Evolutionary conservation across 1,140 invertebrate species (phyloP).

Genomic region (Eumaeus atala): DNA sequence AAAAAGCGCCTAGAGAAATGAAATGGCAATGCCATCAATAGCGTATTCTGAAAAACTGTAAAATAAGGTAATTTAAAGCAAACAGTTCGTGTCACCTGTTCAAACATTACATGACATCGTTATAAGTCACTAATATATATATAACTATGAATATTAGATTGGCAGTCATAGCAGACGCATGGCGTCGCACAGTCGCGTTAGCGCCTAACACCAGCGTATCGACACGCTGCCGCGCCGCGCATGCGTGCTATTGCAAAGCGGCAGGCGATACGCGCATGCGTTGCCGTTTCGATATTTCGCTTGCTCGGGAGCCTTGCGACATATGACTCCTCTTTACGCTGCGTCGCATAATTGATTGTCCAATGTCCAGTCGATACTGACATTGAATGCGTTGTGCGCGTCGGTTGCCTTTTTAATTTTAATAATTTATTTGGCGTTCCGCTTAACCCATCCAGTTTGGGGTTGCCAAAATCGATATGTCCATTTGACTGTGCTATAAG

Average conservation of each 20-base stretch:
- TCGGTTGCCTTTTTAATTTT: conserved; percentile 45
- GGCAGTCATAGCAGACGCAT: conserved; percentile 18
- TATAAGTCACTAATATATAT: no score
- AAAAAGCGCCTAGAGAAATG: conserved; percentile 16
- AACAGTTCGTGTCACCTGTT: no score
- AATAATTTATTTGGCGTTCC: conserved; percentile 44
- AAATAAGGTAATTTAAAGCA: background rate
- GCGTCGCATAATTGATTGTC: conserved; percentile 68
- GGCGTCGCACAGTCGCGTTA: conserved; percentile 49
- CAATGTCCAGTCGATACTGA: conserved; percentile 66
- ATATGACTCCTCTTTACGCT: conserved; percentile 53
- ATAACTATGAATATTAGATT: background rate
- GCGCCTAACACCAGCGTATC: conserved; percentile 34
- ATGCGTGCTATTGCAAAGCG: conserved; percentile 36
- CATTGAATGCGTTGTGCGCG: conserved; percentile 58
- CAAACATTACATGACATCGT: no score
- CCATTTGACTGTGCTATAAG: conserved; percentile 8
- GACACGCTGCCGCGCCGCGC: conserved; percentile 39
- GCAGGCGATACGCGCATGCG: conserved; percentile 48
- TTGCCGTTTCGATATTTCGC: conserved; percentile 30
- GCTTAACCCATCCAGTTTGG: conserved; percentile 10
- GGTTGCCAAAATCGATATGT: conserved; percentile 23
- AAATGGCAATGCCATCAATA: conserved; percentile 16
- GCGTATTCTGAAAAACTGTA: background rate
- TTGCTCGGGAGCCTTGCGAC: conserved; percentile 44